Base-by-base conservation (phyloP, 2,797 vertebrate genomes). In the Enteromius unitaeniatus region DNA sequence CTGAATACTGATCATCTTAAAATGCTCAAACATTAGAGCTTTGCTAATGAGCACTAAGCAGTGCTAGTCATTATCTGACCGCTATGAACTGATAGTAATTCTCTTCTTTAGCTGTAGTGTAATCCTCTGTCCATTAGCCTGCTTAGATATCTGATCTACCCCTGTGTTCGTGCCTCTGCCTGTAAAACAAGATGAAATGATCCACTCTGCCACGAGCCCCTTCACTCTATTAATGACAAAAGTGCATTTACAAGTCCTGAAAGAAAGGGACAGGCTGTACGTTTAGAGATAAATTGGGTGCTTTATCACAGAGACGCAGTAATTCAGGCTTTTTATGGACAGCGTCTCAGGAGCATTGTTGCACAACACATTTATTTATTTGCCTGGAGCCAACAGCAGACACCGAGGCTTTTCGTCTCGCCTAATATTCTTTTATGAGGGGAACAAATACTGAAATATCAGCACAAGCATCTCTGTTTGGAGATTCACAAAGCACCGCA, bases 131-230 rank as follows among this genome's bases (percentile, higher is more conserved):
- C 65, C 70, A 85, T 78, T 69, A 83, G 62, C 73, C 85, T 85
- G 77, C 80, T 69, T 79, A 85, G 74, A 84, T 77, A 87, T 88
- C 55, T 82, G 72, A 81, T 79, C 74, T 37, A 42, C 58, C 64
- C 79, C 85, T 86, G 85, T 75, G 65, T 62, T 40, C 78, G 77
- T 83, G 65, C 78, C 78, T 55, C 74, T 55, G 82, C 45, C 42
- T 72, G 77, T 69, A 82, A 82, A 77, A 73, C 70, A 31, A 81
- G 77, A 53, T 83, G 40, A 86, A 85, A 68, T 65, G 79, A 75
- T 73, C 26, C 47, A 3, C 70, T 73, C 26, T 69, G 67, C 37
- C 58, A 28, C 3, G 13, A 51, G 3, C 19, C 55, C 23, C 19
- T 77, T 77, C 34, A 62, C 75, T 67, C 45, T 79, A 67, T 67